These are phyloP conservation scores for Phthorimaea operculella DNA, from an alignment of 1,140 invertebrate species.

Conservation along the genomic window DNA sequence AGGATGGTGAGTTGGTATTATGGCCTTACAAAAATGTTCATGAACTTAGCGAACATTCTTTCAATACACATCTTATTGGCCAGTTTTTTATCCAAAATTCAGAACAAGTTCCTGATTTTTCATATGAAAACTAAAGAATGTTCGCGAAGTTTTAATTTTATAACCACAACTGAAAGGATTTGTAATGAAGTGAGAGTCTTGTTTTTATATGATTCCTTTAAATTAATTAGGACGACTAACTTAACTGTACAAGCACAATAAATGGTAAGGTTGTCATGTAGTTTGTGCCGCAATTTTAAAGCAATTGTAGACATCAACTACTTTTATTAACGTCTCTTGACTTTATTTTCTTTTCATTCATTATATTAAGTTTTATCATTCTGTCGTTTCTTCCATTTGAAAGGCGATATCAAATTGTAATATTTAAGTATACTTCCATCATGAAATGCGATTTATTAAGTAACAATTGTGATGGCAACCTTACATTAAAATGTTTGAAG, in stretches of 20 bases:
- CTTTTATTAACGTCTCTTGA: too few relatives aligned
- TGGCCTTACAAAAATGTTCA: constrained; percentile 56
- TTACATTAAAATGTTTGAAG: constrained; percentile 47
- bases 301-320: not conserved
- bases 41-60: constrained; percentile 41
- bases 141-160: constrained; percentile 35
- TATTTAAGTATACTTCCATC: not conserved
- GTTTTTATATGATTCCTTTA: not conserved
- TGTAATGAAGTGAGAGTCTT: not conserved
- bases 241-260: constrained; percentile 20
- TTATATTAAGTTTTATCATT: too few relatives aligned
- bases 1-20: constrained; percentile 56
- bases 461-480: constrained; percentile 47
- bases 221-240: too few relatives aligned
- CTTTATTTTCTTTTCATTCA: not conserved
- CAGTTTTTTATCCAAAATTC: not conserved
- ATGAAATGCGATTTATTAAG: not conserved
- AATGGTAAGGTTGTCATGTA: constrained; percentile 44
- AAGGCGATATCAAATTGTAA: not conserved
- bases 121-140: constrained; percentile 18
- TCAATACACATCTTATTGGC: not conserved
- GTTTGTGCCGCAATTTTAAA: constrained; percentile 2
- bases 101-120: constrained; percentile 4
- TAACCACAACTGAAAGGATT: constrained; percentile 28
- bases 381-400: too few relatives aligned